These are phyloP conservation scores for Lordiphosa collinella DNA, from an alignment of 1,140 invertebrate genomes.

Conservation along the genomic window DNA sequence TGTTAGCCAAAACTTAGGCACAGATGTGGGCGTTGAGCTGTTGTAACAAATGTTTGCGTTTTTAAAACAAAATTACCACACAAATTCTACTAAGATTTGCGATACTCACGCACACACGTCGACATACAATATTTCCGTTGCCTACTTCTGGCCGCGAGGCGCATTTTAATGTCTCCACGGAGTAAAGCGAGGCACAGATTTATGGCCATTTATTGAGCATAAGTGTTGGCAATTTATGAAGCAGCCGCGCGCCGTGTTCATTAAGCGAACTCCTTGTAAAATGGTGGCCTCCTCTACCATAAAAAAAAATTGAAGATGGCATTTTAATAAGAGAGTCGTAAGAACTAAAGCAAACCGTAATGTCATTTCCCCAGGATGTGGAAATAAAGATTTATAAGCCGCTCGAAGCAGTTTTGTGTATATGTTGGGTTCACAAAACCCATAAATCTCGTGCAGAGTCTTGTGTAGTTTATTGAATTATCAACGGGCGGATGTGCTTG, in stretches of 20 bases:
- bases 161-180: constrained; percentile 56
- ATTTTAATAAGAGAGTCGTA: constrained; percentile 58
- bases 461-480: constrained; percentile 75
- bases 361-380: constrained; percentile 12
- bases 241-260: constrained; percentile 39
- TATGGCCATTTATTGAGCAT: constrained; percentile 69
- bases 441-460: constrained; percentile 69
- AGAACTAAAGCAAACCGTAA: constrained; percentile 14
- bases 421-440: constrained; percentile 54
- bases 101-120: constrained; percentile 5
- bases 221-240: constrained; percentile 67
- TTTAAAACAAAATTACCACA: constrained; percentile 54
- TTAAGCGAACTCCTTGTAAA: constrained; percentile 37
- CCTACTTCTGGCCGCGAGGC: constrained; percentile 33
- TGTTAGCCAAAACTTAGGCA: constrained; percentile 20
- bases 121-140: constrained; percentile 24
- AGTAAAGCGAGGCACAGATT: constrained; percentile 34
- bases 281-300: constrained; percentile 9
- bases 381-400: constrained; percentile 71
- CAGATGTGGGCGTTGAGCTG: constrained; percentile 16
- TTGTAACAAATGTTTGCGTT: constrained; percentile 59
- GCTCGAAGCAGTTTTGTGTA: constrained; percentile 23
- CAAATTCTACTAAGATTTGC: constrained; percentile 48
- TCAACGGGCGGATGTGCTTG: constrained; percentile 31
- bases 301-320: constrained; percentile 35